phyloP scores from a whole-genome alignment of 2,797 vertebrate species.

The Myoxocephalus aenaeus region DNA sequence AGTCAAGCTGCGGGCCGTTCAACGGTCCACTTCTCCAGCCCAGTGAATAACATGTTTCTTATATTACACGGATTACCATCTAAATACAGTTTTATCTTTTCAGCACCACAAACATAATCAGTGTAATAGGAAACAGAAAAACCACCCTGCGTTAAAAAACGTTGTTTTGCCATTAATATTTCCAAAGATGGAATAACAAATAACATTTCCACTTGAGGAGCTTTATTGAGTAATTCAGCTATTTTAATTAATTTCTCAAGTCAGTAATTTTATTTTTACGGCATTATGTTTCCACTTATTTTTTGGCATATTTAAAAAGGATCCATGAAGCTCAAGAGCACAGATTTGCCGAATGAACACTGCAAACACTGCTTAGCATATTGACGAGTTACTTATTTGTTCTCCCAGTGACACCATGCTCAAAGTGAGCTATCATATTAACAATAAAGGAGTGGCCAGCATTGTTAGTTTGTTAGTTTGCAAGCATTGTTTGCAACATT shows the following conservation, averaged over 20 bases:
- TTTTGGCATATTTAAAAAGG: slow-evolving; percentile 31
- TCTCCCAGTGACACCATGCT: background rate
- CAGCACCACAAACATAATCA: slow-evolving; percentile 69
- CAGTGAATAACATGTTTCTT: slow-evolving; percentile 63
- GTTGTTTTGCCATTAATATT: slow-evolving; percentile 32
- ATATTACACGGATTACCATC: slow-evolving; percentile 63
- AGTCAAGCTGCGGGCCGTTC: slow-evolving; percentile 54
- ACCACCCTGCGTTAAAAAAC: slow-evolving; percentile 37
- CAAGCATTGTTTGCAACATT: background rate
- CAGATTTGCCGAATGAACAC: slow-evolving; percentile 13
- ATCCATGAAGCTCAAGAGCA: slow-evolving; percentile 20
- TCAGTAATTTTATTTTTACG: slow-evolving; percentile 42
- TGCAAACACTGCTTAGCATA: slow-evolving; percentile 18
- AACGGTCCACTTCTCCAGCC: slow-evolving; percentile 54
- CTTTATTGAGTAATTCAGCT: slow-evolving; percentile 37
- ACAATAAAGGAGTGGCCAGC: background rate
- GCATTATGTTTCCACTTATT: slow-evolving; percentile 48
- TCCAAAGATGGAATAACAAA: slow-evolving; percentile 44
- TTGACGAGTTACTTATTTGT: slow-evolving; percentile 4
- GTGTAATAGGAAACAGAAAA: slow-evolving; percentile 63
- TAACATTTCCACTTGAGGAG: slow-evolving; percentile 40
- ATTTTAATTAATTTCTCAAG: slow-evolving; percentile 57
- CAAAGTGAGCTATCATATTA: background rate
- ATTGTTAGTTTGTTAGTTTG: too few relatives aligned
- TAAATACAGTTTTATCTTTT: slow-evolving; percentile 68